Base-by-base conservation (phyloP, 2,888 invertebrate species). In the Drosophila nigricruria region DNA sequence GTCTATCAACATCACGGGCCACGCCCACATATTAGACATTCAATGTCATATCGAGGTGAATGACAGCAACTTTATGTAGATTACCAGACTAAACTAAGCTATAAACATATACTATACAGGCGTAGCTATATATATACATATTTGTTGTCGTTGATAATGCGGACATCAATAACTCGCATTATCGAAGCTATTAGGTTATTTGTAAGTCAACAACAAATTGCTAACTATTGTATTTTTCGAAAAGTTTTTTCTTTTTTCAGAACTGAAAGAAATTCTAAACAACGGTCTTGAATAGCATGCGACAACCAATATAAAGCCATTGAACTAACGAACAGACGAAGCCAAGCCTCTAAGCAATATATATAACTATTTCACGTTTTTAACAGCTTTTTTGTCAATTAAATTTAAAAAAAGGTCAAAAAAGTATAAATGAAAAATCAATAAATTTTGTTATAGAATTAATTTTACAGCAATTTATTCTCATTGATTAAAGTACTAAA, bases 11-110 rank as follows among this genome's bases (percentile, higher is more conserved):
- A 18, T 16, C n/a, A 62, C 38, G 32, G 62, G 49, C 59, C 42
- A 18, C 14, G 1, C n/a, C 9, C 25, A 40, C n/a, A 38, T 54
- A 36, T 53, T 38, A 14, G 6, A 25, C n/a, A 67, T 53, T 68
- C 66, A 82, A 88, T 78, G 82, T 87, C 89, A 81, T 25, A 65
- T 45, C 60, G 66, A 87, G 84, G 84, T 74, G 52, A 88, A 40
- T 70, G 70, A 58, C 54, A 65, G 49, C 57, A 43, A 25, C 5
- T 25, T 12, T 38, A 53, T 25, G 9, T 54, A 61, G 38, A 59
- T 43, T 45, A 32, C 27, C 53, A 34, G 3, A n/a, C 12, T 3
- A 12, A n/a, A 18, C 14, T 32, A 30, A 3, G 2, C 18, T 49
- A 49, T 49, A 30, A 18, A 49, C 4, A 49, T 3, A n/a, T 27